Evolutionary conservation across 2,113 vertebrate genomes (phyloP).

Genomic region (Synodontis membranacea): DNA sequence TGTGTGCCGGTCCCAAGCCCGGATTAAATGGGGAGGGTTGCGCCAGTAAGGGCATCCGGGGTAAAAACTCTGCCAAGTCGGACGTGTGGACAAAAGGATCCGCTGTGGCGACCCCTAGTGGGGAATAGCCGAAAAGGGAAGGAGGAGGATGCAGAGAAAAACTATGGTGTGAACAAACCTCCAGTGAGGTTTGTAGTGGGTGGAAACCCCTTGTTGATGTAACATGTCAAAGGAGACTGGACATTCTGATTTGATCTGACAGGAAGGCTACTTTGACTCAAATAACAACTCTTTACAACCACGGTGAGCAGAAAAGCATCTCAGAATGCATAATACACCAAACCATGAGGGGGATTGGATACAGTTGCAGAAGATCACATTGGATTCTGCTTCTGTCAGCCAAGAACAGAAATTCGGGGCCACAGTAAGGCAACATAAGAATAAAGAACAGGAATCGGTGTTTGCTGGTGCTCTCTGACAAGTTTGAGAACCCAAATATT

Average conservation of each 20-base stretch:
- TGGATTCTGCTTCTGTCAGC: neutral
- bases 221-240: neutral
- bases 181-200: neutral
- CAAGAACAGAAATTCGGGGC: neutral
- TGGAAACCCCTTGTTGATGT: neutral
- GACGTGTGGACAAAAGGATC: too few relatives aligned
- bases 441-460: too few relatives aligned
- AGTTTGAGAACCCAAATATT: too few relatives aligned
- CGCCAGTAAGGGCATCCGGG: too few relatives aligned
- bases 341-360: neutral
- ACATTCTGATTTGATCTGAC: neutral
- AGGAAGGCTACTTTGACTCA: neutral
- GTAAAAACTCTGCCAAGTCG: too few relatives aligned
- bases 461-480: too few relatives aligned
- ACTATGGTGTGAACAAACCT: neutral
- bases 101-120: too few relatives aligned
- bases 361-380: neutral
- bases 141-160: too few relatives aligned
- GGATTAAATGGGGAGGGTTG: too few relatives aligned
- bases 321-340: neutral
- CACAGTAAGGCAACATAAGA: too few relatives aligned
- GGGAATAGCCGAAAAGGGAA: too few relatives aligned
- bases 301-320: neutral
- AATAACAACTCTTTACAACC: neutral
- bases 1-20: too few relatives aligned